Percentiles rank a stretch among this genome's conserved stretches.
phyloP scores from a whole-genome alignment of 1,140 invertebrate genomes.

The Conus ventricosus region DNA sequence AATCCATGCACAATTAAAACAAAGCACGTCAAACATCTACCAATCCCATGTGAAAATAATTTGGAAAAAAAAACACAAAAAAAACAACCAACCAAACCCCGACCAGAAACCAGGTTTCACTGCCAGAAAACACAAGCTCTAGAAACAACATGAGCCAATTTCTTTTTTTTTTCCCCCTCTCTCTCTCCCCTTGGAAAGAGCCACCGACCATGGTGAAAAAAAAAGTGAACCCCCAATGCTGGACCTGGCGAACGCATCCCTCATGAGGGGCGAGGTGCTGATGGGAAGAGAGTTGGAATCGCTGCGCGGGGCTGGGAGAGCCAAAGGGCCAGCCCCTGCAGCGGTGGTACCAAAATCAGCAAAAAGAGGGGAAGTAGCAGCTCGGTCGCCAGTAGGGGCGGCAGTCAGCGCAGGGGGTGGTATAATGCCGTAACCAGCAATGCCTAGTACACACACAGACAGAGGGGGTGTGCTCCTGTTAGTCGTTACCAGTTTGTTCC shows the following conservation, averaged over 20 bases:
- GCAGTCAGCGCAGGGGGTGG: background rate
- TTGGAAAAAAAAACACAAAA: background rate
- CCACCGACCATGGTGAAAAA: background rate
- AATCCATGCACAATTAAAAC: no score
- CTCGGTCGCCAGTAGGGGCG: background rate
- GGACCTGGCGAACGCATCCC: conserved; percentile 18
- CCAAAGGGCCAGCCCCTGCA: background rate
- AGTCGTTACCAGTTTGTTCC: background rate
- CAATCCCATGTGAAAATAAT: background rate
- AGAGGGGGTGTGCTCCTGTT: no score
- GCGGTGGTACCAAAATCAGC: background rate
- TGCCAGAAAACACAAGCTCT: background rate
- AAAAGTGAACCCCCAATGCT: conserved; percentile 18
- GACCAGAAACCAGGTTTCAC: background rate
- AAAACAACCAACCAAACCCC: background rate
- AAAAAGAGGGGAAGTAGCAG: conserved; percentile 11
- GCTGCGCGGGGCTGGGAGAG: background rate
- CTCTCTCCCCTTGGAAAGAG: no score
- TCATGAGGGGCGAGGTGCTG: conserved; percentile 6
- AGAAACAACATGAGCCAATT: background rate
- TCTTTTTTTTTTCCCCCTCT: background rate
- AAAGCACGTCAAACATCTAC: no score
- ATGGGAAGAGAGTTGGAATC: conserved; percentile 4
- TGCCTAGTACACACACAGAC: background rate
- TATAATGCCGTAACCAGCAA: conserved; percentile 27